phyloP scores from a whole-genome alignment of 2,888 invertebrate genomes.

The Caenorhabditis afra region DNA sequence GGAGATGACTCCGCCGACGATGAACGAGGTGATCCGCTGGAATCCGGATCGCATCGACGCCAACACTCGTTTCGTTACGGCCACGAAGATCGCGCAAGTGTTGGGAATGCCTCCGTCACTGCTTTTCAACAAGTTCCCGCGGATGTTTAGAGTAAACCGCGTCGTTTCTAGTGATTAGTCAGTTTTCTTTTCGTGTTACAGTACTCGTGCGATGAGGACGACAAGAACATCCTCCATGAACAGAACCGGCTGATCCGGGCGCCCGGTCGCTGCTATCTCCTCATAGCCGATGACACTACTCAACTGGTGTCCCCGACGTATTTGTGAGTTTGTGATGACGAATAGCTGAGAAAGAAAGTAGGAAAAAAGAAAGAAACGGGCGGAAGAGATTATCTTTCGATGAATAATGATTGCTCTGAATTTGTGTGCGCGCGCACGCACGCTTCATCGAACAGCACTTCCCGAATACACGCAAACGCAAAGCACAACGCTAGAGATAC shows the following conservation, averaged over 20 bases:
- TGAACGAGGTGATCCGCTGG: conserved; percentile 74
- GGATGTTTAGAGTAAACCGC: conserved; percentile 69
- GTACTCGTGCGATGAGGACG: conserved; percentile 78
- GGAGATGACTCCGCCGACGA: conserved; percentile 71
- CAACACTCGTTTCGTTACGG: conserved; percentile 71
- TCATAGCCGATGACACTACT: conserved; percentile 65
- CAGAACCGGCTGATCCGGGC: conserved; percentile 60
- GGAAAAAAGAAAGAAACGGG: conserved; percentile 10
- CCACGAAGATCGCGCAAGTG: conserved; percentile 67
- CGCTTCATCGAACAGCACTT: conserved; percentile 46
- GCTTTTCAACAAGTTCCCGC: conserved; percentile 72
- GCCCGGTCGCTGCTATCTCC: conserved; percentile 64
- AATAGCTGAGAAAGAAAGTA: conserved; percentile 10
- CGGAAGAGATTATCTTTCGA: conserved; percentile 48
- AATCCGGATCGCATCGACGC: conserved; percentile 72
- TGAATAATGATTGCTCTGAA: conserved; percentile 50
- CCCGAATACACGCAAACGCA: conserved; percentile 7
- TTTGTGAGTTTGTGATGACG: conserved; percentile 45
- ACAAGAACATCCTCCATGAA: conserved; percentile 74
- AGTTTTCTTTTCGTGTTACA: conserved; percentile 4
- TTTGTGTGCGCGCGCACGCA: conserved; percentile 13
- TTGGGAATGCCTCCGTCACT: conserved; percentile 61
- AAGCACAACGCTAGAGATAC: not conserved
- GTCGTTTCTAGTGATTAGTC: too few relatives aligned
- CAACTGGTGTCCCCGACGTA: conserved; percentile 52